Base-by-base conservation (phyloP, 2,888 invertebrate species). In the Pseudoips prasinana region DNA sequence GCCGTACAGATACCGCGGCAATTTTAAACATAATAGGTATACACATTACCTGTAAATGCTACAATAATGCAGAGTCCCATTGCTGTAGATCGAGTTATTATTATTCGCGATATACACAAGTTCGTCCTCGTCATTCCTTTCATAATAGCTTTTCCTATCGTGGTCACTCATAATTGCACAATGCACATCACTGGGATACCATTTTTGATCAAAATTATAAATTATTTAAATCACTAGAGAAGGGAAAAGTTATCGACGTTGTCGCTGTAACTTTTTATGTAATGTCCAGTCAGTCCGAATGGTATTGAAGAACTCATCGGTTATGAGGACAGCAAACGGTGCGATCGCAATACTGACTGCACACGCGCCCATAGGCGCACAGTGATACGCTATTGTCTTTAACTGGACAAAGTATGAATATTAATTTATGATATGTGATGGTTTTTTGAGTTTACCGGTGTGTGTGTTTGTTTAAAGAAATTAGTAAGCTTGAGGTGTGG, bases 41-140 rank as follows among this genome's bases (percentile, higher is more conserved):
- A n/a, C n/a, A n/a, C n/a, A n/a, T 49, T 74, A 89, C 89, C 89
- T 89, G 82, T 89, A 89, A 60, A 89, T 88, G 46, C 89, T 89
- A 73, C 90, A 91, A 77, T 91, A 91, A 73, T 90, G 88, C 61
- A 85, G 73, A 25, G 90, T 90, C 60, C 90, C 91, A 79, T 90
- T 90, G 73, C 90, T 91, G 63, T 89, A 89, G 44, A 89, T 71
- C 8, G 89, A 89, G 51, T 85, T 84, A 49, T 88, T 84, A 44
- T 87, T 87, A 46, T 83, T 80, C 7, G 80, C 73, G 4, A 70
- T 71, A 48, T 88, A 87, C 25, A 82, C 58, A 6, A 71, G 66
- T 38, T 83, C 85, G 39, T 81, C 77, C 11, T 57, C 50, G 18
- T 80, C 79, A 23, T 84, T 80, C 46, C 65, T 74, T 19, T 81